phyloP scores from a whole-genome alignment of 2,113 vertebrate species.

The Setophaga coronata region DNA sequence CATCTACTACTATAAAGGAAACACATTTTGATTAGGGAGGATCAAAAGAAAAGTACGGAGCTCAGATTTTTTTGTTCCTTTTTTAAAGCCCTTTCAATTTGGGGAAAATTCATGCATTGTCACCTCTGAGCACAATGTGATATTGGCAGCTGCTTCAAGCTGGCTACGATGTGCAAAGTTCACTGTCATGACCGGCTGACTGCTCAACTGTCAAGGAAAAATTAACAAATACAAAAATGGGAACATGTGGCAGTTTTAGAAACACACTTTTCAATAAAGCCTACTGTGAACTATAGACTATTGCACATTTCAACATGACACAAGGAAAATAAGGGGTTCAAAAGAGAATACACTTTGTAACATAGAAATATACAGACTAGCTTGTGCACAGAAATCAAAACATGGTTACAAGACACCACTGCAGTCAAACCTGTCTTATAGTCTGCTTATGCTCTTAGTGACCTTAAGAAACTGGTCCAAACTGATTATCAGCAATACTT shows the following conservation, averaged over 20 bases:
- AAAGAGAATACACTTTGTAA: slow-evolving; percentile 73
- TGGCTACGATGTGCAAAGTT: slow-evolving; percentile 64
- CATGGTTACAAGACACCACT: slow-evolving; percentile 77
- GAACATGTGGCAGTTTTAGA: slow-evolving; percentile 65
- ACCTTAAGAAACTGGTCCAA: slow-evolving; percentile 78
- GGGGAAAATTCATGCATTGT: slow-evolving; percentile 55
- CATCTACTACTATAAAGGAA: slow-evolving; percentile 61
- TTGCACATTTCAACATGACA: slow-evolving; percentile 96
- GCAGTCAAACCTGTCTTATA: slow-evolving; percentile 86
- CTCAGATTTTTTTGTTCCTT: slow-evolving; percentile 41
- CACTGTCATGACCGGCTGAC: slow-evolving; percentile 41
- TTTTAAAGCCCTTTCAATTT: slow-evolving; percentile 65
- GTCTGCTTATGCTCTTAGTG: slow-evolving; percentile 82
- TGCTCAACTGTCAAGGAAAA: slow-evolving; percentile 57
- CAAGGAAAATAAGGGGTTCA: slow-evolving; percentile 75
- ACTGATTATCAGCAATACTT: slow-evolving; percentile 89
- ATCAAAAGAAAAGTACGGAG: slow-evolving; percentile 56
- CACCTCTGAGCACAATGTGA: slow-evolving; percentile 65
- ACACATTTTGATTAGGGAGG: slow-evolving; percentile 65
- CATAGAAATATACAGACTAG: slow-evolving; percentile 80
- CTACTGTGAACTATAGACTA: slow-evolving; percentile 91
- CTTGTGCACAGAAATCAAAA: slow-evolving; percentile 88
- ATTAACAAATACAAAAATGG: slow-evolving; percentile 61
- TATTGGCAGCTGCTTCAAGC: slow-evolving; percentile 64
- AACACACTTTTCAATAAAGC: slow-evolving; percentile 80